Base-by-base conservation (phyloP, 2,888 invertebrate genomes). In the Onthophagus sagittarius region DNA sequence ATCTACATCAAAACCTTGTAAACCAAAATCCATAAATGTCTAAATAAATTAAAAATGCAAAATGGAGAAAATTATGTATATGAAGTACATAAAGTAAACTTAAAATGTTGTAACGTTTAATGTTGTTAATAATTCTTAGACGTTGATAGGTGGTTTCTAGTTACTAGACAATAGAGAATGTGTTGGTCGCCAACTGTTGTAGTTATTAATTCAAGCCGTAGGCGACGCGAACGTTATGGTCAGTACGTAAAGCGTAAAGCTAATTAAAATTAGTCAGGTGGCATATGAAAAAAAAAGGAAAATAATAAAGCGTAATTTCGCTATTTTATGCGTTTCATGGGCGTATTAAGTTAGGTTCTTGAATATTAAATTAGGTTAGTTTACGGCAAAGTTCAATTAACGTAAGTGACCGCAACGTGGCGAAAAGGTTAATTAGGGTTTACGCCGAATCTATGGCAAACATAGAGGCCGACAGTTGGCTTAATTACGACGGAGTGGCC, bases 361-460 rank as follows among this genome's bases (percentile, higher is more conserved):
- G 23, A 23, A 53, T 53, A 53, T 53, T 53, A 53, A 53, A 53
- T 53, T 53, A 53, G 39, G 39, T 53, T 62, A 53, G 53, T 72
- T 72, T 67, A 72, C 31, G 62, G 71, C 67, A 15, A 23, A 64
- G 39, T 72, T 72, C 69, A 72, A 72, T 69, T 72, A 72, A 62
- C 67, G 67, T 72, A 72, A 72, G 65, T 72, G 72, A 69, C 39
- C 39, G 39, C 39, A 53, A 53, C 39, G 39, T 53, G 39, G 39
- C 39, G 39, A 53, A 53, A 53, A 53, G 39, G 39, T 53, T 53
- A 53, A 53, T 53, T 53, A 53, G 39, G 39, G 39, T 53, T 53
- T 53, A 53, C 39, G 39, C 39, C 39, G 39, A 53, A 53, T 53
- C 39, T 53, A 53, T 53, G 39, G 39, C 39, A 53, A 53, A 53